Conservation (phyloP, 2,888 invertebrate species). For the Melanotus villosus region DNA sequence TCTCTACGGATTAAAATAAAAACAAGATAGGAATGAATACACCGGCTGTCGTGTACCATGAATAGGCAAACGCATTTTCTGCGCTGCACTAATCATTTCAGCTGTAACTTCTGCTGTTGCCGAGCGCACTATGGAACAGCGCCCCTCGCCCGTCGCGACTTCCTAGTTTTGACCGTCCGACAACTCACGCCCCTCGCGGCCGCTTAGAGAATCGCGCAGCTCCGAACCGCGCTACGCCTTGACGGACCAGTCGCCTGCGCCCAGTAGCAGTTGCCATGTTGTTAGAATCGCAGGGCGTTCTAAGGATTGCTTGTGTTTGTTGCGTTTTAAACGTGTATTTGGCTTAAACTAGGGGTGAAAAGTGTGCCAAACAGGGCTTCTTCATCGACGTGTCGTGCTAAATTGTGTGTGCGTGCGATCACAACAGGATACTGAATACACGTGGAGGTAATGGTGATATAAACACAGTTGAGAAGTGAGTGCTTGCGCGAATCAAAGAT, state of each 20-base stretch:
- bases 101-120: slow-evolving; percentile 28
- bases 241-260: slow-evolving; percentile 58
- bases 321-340: slow-evolving; percentile 44
- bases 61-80: background rate
- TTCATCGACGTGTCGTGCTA: background rate
- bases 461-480: slow-evolving; percentile 38
- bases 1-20: too few species aligned
- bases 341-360: slow-evolving; percentile 24
- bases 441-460: slow-evolving; percentile 39
- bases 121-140: slow-evolving; percentile 17
- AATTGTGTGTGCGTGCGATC: background rate
- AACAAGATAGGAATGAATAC: too few species aligned
- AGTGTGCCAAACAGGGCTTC: slow-evolving; percentile 21
- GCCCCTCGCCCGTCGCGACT: slow-evolving; percentile 11
- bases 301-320: slow-evolving; percentile 44
- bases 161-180: slow-evolving; percentile 31
- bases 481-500: slow-evolving; percentile 37
- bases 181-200: slow-evolving; percentile 47
- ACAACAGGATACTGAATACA: slow-evolving; percentile 19
- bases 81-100: slow-evolving; percentile 7
- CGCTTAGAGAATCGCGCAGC: slow-evolving; percentile 33
- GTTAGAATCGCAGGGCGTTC: slow-evolving; percentile 61
- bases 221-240: slow-evolving; percentile 52
- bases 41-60: too few species aligned
- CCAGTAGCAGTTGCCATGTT: slow-evolving; percentile 66